Evolutionary conservation across 92 coral and sea anemone species (phyloP), one percentile per base, ranked within the genome.

Genomic region (Umimayanthus kanabou): DNA sequence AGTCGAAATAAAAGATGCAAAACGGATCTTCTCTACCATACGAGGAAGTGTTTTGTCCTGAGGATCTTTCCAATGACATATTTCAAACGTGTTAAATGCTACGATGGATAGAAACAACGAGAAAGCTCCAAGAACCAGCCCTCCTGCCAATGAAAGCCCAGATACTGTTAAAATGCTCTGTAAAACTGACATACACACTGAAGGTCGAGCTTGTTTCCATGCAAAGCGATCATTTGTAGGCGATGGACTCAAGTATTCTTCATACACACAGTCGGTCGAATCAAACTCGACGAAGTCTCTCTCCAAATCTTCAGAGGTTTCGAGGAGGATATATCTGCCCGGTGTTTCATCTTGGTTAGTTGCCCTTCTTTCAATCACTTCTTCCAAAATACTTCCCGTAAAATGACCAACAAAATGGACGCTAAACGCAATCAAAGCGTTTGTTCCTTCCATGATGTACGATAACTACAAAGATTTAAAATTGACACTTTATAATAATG

Each of bases 191-290:
- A 16, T 45, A 6, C 55, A 42, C 16, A 18, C 61, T 15, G 81
- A 77, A 8, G 81, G 81, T n/a, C 81, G 81, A 45, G 58, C 81
- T n/a, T n/a, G 55, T 43, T 77, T 77, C 81, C 81, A 77, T 7
- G 81, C 58, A 28, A 77, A 77, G 15, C 55, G 81, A 39, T 77
- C 81, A 22, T 9, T 43, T 37, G 25, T 25, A 47, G 64, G 30
- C 0, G 25, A n/a, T 45, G 81, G 58, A 23, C 33, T 77, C 25
- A 11, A 9, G 81, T 77, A 77, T 33, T 77, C 81, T 77, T 77
- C 81, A 43, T 37, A 77, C 64, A 77, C 61, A 47, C 58, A 47
- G 29, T 78, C 58, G 37, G 58, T 47, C 20, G 58, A 47, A 33
- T 73, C 77, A 73, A 26, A 73, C 7, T 73, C 40, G 58, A 3